Evolutionary conservation across 2,888 invertebrate genomes (phyloP), one percentile per base, ranked within the genome.

Genomic region (Epistrophe eligans): DNA sequence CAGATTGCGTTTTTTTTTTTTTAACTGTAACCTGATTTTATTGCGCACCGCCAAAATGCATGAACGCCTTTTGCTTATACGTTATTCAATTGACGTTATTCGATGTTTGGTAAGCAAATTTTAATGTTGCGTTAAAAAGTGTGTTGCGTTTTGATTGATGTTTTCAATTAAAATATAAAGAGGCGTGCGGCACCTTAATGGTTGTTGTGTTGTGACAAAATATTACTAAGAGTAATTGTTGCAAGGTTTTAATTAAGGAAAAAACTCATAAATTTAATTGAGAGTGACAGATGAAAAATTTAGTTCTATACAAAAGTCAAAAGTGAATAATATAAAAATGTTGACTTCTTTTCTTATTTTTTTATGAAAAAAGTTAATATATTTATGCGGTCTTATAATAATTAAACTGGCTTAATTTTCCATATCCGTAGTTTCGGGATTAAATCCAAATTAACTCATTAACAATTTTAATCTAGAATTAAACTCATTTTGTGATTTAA

Each of bases 81-180:
- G 32, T 28, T 40, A 76, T 74, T 71, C 52, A 50, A 57, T 87
- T 45, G 40, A 60, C 64, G 48, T 48, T 43, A 43, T 24, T 24
- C 24, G 45, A 48, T 58, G 74, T 17, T 11, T 19, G 50, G 1
- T 76, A 50, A 62, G 35, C 57, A 58, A 55, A 74, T 70, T 52
- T 67, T 17, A 15, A 38, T 64, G 57, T 58, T 73, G 74, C 38
- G 55, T 45, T 70, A 66, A 60, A 50, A 57, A 60, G 17, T 57
- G 24, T 55, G 40, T 70, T 55, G 43, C 48, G 15, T 67, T 43
- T 58, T 52, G 76, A 83, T 87, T 87, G 87, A 87, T 87, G 64
- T 83, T 66, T 87, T 57, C 60, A 40, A 73, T 60, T 57, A 70
- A 70, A 55, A 70, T 81, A 64, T 82, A 43, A 64, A 67, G 38